Conservation (phyloP, 2,888 invertebrate genomes). For the Netelia melanura region DNA sequence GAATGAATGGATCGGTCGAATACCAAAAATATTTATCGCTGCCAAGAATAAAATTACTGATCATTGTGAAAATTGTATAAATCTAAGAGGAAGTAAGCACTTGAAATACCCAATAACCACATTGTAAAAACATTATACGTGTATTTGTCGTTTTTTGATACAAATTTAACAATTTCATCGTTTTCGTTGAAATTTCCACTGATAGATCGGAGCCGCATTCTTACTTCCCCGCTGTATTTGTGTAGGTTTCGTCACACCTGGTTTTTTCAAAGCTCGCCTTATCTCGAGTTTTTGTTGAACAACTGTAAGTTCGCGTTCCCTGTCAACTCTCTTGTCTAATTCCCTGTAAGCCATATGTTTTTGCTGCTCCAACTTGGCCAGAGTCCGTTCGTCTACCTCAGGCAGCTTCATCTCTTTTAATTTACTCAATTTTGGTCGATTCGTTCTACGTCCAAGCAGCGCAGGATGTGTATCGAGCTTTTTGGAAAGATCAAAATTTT, state of each 20-base stretch:
- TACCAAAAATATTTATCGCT: too few relatives aligned
- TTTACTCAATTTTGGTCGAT: slow-evolving; percentile 88
- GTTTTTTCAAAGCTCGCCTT: slow-evolving; percentile 89
- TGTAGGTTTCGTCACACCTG: slow-evolving; percentile 88
- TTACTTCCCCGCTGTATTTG: slow-evolving; percentile 88
- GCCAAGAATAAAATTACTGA: too few relatives aligned
- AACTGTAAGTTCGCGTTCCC: slow-evolving; percentile 91
- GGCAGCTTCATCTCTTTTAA: slow-evolving; percentile 87
- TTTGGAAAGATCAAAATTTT: slow-evolving; percentile 89
- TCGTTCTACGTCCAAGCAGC: slow-evolving; percentile 89
- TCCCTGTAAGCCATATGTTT: slow-evolving; percentile 90
- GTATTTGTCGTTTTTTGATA: not conserved
- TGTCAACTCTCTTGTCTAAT: slow-evolving; percentile 90
- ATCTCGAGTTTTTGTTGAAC: slow-evolving; percentile 93
- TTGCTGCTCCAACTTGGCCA: slow-evolving; percentile 86
- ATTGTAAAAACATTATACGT: not conserved
- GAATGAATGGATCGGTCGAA: too few relatives aligned
- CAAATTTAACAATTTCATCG: slow-evolving; percentile 85
- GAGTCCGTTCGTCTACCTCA: slow-evolving; percentile 86
- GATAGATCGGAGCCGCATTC: slow-evolving; percentile 90
- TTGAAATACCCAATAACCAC: not conserved
- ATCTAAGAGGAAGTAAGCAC: not conserved
- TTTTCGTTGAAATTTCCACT: slow-evolving; percentile 93
- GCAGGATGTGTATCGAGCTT: slow-evolving; percentile 91
- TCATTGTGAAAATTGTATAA: too few relatives aligned